Evolutionary conservation across 2,113 vertebrate genomes (phyloP), one percentile per base, ranked within the genome.

Genomic region (Psophia crepitans): DNA sequence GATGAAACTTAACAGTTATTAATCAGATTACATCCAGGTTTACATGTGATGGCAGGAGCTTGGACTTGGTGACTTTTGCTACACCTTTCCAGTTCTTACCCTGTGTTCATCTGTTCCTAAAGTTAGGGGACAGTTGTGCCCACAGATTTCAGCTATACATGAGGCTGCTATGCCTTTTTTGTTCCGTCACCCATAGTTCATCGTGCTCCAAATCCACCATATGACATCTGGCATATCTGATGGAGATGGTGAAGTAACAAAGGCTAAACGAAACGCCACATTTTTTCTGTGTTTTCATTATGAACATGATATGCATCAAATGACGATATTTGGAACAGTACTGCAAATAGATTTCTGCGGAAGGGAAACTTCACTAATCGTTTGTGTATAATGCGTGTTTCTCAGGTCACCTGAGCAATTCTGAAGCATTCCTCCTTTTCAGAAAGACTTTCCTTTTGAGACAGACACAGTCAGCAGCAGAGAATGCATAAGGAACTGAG

Each of bases 121-220:
- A 73, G 19, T 1, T 61, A 43, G 32, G n/a, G 27, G 68, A 39
- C 43, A 81, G 33, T 69, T 65, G 17, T 53, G 33, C 35, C 46
- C 41, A 32, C 9, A 79, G 48, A 58, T 84, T 75, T 65, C 43
- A 69, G 30, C 37, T 75, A 9, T 41, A 7, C 5, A 0, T 64
- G 33, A 58, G 20, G 49, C 8, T 80, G 19, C 46, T 41, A 33
- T 5, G 26, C 12, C 54, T 43, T 80, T 75, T 63, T 64, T 32
- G 6, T 35, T 57, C 26, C 46, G 11, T 53, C 33, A 64, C 12
- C 32, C 28, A 12, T 4, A 35, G 33, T n/a, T 81, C 2, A 2
- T 56, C 0, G 0, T 51, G 63, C 56, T 81, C n/a, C 43, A 39
- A 41, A 49, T 30, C 63, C 4, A 0, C 33, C 20, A 23, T 18